Evolutionary conservation across 2,797 vertebrate genomes (phyloP), one percentile per base, ranked within the genome.

Genomic region (Notolabrus celidotus): DNA sequence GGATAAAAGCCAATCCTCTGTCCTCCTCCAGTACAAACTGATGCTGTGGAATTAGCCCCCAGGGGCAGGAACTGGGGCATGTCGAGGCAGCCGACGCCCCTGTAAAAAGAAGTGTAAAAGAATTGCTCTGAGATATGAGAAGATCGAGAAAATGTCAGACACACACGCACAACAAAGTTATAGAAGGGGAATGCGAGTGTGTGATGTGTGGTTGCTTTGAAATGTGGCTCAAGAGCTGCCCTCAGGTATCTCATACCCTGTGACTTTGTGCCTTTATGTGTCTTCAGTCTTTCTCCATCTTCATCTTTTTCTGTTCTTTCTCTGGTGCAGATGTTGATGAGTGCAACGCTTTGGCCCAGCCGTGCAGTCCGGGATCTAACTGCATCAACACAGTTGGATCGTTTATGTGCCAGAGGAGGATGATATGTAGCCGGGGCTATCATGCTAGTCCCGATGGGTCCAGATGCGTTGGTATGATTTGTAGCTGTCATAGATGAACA

Each of bases 321-420:
- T 66, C 7, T 45, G 31, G 56, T 23, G 58, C 65, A 90, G 97
- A 99, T 67, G 91, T 96, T 76, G 95, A 99, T 3, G 97, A 99
- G 84, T 99, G 97, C 66, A 90, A 74, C 0, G 88, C 93, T 0
- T 75, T 93, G 23, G 69, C 92, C 2, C 94, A 92, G 86, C 94
- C 96, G 0, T 99, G 97, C 41, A 94, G 92, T 54, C 73, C 92
- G 0, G 96, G 95, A 45, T 98, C 96, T 86, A 96, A 92, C 93
- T 99, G 97, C 71, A 68, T 97, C 92, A 99, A 99, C 92, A 98
- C 96, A 0, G 92, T 95, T 72, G 97, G 97, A 11, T 99, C 97
- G 29, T 97, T 96, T 86, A 92, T 88, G 0, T 99, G 97, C 90
- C 96, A 96, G 83, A 93, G 95, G 84, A 96, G 94, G 89, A 88